Base-by-base conservation (phyloP, 2,888 invertebrate genomes). In the Morpho helenor region DNA sequence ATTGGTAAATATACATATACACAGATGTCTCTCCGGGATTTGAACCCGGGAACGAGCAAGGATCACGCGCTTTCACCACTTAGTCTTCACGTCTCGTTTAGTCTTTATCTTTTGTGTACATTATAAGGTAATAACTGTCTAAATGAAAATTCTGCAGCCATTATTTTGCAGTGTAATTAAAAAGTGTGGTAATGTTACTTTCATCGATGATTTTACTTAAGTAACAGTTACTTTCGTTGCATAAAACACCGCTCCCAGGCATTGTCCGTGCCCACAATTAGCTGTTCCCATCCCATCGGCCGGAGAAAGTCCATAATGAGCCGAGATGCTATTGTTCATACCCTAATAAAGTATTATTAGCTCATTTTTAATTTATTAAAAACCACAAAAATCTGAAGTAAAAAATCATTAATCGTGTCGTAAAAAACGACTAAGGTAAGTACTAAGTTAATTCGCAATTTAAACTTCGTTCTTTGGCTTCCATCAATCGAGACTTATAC, bases 171-270 rank as follows among this genome's bases (percentile, higher is more conserved):
- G 10, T 53, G 49, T 57, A 63, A 63, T 63, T 63, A 61, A 63
- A 61, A 49, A 62, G 62, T 66, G 65, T 63, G 56, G 63, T 61
- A 65, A 66, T 49, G 53, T 54, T 57, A 65, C 63, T 67, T 65
- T 66, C 68, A 57, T 57, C 46, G 54, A 57, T 55, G 44, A 62
- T 58, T 61, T 56, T 56, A 47, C 62, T 59, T 68, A 64, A 74
- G 70, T 73, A 76, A 79, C 76, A 72, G 73, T 83, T 74, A 84
- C 82, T 86, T 86, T 84, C 84, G 62, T 87, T 87, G 79, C 84
- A 83, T 84, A 84, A 84, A 86, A 72, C 73, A 69, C 70, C 65
- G 53, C 61, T 68, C 63, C 64, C 64, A 63, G 57, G 76, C 79
- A 82, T 80, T 83, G 82, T 82, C 78, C 72, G 69, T 45, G 52